A percentile compares a stretch with the other conserved stretches of the same genome.
Evolutionary conservation across 2,888 invertebrate genomes (phyloP).

Genomic region (Lasioglossum marginatum): DNA sequence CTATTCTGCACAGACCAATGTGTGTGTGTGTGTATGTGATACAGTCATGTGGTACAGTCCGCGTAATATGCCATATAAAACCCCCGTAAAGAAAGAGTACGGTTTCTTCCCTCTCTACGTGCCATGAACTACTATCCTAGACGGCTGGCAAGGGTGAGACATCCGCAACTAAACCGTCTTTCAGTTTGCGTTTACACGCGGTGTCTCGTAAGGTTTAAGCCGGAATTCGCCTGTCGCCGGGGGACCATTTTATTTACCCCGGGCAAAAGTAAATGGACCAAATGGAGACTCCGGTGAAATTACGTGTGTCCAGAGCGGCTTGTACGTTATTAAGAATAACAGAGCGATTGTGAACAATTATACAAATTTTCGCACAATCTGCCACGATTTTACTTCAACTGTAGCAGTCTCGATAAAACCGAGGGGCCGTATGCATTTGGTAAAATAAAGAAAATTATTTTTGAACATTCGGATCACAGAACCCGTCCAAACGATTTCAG

Average conservation of each 20-base stretch:
- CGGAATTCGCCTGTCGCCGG: constrained; percentile 20
- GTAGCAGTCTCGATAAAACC: not conserved
- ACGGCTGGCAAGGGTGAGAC: constrained; percentile 38
- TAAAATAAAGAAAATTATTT: not conserved
- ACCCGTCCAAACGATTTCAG: too few species aligned
- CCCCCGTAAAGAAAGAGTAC: constrained; percentile 52
- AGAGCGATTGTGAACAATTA: not conserved
- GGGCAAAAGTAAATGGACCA: constrained; percentile 2
- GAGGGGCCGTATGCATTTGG: not conserved
- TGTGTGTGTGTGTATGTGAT: too few species aligned
- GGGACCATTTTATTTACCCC: constrained; percentile 3
- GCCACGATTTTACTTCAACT: not conserved
- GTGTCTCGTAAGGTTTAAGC: constrained; percentile 18
- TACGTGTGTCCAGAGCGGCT: not conserved
- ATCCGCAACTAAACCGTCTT: constrained; percentile 26
- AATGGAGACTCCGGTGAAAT: not conserved
- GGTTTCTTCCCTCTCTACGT: constrained; percentile 61
- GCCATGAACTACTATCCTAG: constrained; percentile 36
- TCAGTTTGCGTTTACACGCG: constrained; percentile 12
- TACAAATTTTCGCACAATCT: not conserved
- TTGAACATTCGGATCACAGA: not conserved
- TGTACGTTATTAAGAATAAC: not conserved
- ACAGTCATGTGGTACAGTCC: too few species aligned
- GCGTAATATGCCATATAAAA: constrained; percentile 39
- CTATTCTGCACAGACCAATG: constrained; percentile 31